Percentiles rank a stretch among this genome's conserved stretches.
phyloP scores from a whole-genome alignment of 1,140 invertebrate species.

The Musca domestica region DNA sequence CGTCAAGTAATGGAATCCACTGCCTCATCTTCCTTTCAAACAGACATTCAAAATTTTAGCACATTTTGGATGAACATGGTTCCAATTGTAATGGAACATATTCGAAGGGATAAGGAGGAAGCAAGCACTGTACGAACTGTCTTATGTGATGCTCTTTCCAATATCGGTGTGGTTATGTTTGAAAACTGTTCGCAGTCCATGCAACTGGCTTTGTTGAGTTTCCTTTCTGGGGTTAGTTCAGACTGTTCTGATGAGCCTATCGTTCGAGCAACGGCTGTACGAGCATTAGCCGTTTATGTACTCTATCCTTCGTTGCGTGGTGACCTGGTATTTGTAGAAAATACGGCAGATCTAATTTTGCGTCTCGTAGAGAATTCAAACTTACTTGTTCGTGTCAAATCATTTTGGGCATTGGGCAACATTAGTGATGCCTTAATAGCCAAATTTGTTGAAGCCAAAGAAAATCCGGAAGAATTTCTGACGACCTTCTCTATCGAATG shows the following conservation, averaged over 20 bases:
- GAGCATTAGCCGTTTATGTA: constrained; percentile 73
- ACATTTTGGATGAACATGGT: constrained; percentile 37
- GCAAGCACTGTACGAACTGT: constrained; percentile 30
- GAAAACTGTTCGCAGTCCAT: constrained; percentile 60
- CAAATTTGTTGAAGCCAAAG: neutral
- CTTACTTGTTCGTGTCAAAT: constrained; percentile 70
- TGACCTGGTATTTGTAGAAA: constrained; percentile 67
- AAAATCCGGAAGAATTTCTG: constrained; percentile 61
- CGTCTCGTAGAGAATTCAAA: constrained; percentile 63
- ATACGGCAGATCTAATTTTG: constrained; percentile 68
- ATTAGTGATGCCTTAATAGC: constrained; percentile 69
- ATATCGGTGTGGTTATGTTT: constrained; percentile 42
- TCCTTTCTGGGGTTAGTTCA: constrained; percentile 69
- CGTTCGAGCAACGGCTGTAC: constrained; percentile 71
- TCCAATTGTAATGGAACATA: constrained; percentile 28
- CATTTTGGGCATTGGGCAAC: constrained; percentile 81
- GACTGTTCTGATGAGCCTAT: constrained; percentile 71
- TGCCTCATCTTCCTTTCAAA: neutral
- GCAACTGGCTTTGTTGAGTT: constrained; percentile 69
- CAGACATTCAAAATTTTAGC: constrained; percentile 6
- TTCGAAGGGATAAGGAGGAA: constrained; percentile 26
- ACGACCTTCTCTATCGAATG: constrained; percentile 66
- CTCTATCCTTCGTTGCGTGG: constrained; percentile 63
- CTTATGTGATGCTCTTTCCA: constrained; percentile 45
- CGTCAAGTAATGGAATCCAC: constrained; percentile 20